phyloP scores from a whole-genome alignment of 1,140 invertebrate genomes.

The Euura lappo region DNA sequence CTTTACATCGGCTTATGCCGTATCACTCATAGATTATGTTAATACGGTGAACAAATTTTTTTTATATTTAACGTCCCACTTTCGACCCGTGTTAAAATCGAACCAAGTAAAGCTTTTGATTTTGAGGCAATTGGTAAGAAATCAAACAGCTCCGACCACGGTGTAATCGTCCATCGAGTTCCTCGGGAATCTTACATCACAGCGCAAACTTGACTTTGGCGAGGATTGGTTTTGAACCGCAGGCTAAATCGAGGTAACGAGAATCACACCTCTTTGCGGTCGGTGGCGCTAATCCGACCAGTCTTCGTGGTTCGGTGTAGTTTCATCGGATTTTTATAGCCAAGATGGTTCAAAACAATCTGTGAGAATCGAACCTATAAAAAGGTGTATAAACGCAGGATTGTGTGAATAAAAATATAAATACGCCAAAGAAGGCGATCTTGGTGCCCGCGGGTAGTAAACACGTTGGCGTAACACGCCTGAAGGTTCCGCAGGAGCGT shows the following conservation, averaged over 20 bases:
- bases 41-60: too few species aligned
- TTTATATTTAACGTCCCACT: too few species aligned
- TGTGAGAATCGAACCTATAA: not conserved
- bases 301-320: not conserved
- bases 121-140: too few species aligned
- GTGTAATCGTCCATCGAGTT: too few species aligned
- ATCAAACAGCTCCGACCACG: too few species aligned
- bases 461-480: conserved; percentile 8
- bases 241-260: not conserved
- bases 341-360: not conserved
- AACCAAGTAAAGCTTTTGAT: too few species aligned
- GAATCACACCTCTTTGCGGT: not conserved
- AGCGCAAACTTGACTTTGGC: not conserved
- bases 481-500: conserved; percentile 16
- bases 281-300: not conserved
- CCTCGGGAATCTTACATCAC: not conserved
- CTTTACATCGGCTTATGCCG: too few species aligned
- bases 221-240: not conserved
- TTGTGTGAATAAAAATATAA: conserved; percentile 11
- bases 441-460: conserved; percentile 9
- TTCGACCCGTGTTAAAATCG: too few species aligned
- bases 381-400: not conserved
- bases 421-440: conserved; percentile 7
- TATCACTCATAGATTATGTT: too few species aligned
- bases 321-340: not conserved